Base-by-base conservation (phyloP, 2,797 vertebrate genomes). In the Clarias laeviceps region DNA sequence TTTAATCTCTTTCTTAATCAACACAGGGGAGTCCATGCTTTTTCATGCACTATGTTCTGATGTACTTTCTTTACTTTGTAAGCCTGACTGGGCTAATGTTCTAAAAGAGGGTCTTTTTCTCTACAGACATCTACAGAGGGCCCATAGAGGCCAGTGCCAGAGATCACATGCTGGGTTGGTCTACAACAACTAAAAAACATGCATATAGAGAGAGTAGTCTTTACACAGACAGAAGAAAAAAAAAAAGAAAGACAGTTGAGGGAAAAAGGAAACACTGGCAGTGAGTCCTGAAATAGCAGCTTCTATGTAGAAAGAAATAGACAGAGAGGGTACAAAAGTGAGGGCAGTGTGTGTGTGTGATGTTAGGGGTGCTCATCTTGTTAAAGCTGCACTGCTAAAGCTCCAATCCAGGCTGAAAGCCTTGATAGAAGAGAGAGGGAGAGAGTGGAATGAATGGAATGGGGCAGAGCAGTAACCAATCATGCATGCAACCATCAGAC, bases 391-490 rank as follows among this genome's bases (percentile, higher is more conserved):
- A 80, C 66, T 86, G 82, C 7, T 86, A 85, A 86, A 83, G 27
- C 79, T 50, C 24, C 29, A 34, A 59, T 79, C 27, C 50, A 29
- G 64, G 34, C 61, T 59, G 50, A 54, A 11, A 72, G 29, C 29
- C 29, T 45, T 72, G 65, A 61, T 83, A 66, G 82, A 61, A 84
- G 56, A 68, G 59, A 54, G 57, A 18, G 2, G n/a, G 62, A 57
- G 73, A 57, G 73, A 32, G 74, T 85, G 89, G 94, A 95, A 96
- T 95, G 94, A 96, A 95, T 94, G 94, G 94, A 94, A 95, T 95
- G 94, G 92, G 91, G 91, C 90, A 90, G 89, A 91, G 91, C 91
- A 90, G 89, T 93, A 92, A 92, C 92, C 94, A 94, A 90, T 94
- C 94, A 95, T 95, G 94, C 95, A 92, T 94, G 92, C 86, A 88